Evolutionary conservation across 2,113 vertebrate genomes (phyloP).

Genomic region (Antidorcas marsupialis): DNA sequence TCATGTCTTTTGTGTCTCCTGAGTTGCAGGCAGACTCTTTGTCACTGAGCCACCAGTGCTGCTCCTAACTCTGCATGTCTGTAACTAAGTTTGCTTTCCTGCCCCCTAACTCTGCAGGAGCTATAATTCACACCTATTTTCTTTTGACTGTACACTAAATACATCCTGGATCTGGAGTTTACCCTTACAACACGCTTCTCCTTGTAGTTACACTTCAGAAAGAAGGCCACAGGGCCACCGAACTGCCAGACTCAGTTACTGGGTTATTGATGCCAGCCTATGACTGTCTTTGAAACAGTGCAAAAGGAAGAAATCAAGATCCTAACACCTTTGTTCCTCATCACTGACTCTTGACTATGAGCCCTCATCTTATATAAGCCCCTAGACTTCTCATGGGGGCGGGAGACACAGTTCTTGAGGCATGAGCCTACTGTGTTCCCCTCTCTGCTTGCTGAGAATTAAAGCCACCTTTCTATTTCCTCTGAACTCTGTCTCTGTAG

Average conservation of each 20-base stretch:
- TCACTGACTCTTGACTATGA: neutral
- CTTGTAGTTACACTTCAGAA: neutral
- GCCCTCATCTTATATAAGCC: neutral
- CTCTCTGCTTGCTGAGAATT: neutral
- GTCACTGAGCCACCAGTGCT: neutral
- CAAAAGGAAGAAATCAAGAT: neutral
- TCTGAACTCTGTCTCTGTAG: neutral
- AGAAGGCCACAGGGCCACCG: neutral
- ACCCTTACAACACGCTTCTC: neutral
- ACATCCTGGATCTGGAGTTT: neutral
- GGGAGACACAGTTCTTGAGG: neutral
- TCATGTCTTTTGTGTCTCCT: neutral
- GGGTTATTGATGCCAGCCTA: neutral
- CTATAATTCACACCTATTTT: neutral
- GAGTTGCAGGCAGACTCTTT: neutral
- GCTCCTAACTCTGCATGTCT: neutral
- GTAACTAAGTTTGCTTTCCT: neutral
- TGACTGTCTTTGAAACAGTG: neutral
- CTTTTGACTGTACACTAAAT: neutral
- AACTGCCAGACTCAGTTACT: neutral
- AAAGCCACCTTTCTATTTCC: neutral
- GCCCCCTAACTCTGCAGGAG: neutral
- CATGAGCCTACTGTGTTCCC: neutral
- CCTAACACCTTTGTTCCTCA: neutral
- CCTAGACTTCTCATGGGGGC: neutral